Conservation (phyloP, 1,140 invertebrate species). For the Drosophila tani region DNA sequence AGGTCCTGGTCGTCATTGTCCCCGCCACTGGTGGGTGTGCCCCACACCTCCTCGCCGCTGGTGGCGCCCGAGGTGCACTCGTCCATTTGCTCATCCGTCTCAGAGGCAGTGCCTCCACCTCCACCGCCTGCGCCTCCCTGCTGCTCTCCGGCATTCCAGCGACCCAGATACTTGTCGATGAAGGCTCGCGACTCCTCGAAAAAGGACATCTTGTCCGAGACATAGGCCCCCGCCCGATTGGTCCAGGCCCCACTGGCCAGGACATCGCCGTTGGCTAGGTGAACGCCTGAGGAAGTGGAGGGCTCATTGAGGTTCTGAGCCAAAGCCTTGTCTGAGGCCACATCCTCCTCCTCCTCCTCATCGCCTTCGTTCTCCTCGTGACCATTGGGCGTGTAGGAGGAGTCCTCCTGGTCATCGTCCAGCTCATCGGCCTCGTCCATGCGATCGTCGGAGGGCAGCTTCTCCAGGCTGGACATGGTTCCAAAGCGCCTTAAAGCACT, state of each 20-base stretch:
- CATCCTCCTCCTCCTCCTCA: slow-evolving; percentile 56
- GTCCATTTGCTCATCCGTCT: slow-evolving; percentile 86
- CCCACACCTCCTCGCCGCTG: slow-evolving; percentile 94
- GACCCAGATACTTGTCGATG: slow-evolving; percentile 83
- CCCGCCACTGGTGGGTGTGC: slow-evolving; percentile 93
- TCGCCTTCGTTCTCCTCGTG: slow-evolving; percentile 73
- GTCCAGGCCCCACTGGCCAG: slow-evolving; percentile 89
- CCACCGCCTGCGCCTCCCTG: neutral
- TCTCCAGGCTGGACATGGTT: slow-evolving; percentile 92
- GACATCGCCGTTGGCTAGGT: slow-evolving; percentile 61
- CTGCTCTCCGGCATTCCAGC: slow-evolving; percentile 79
- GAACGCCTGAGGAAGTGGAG: slow-evolving; percentile 26
- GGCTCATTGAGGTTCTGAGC: slow-evolving; percentile 51
- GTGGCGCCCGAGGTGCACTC: slow-evolving; percentile 91
- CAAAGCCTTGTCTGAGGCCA: slow-evolving; percentile 80
- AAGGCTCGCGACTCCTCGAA: slow-evolving; percentile 87
- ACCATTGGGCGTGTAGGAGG: slow-evolving; percentile 49
- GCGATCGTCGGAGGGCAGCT: slow-evolving; percentile 85
- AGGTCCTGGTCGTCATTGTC: slow-evolving; percentile 91
- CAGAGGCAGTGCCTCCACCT: slow-evolving; percentile 67
- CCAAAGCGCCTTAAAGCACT: slow-evolving; percentile 88
- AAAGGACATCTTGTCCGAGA: slow-evolving; percentile 92
- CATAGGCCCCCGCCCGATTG: slow-evolving; percentile 90
- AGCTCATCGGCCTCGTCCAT: slow-evolving; percentile 83
- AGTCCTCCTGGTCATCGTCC: slow-evolving; percentile 60